phyloP scores from a whole-genome alignment of 2,888 invertebrate species.

The Diadromus collaris region DNA sequence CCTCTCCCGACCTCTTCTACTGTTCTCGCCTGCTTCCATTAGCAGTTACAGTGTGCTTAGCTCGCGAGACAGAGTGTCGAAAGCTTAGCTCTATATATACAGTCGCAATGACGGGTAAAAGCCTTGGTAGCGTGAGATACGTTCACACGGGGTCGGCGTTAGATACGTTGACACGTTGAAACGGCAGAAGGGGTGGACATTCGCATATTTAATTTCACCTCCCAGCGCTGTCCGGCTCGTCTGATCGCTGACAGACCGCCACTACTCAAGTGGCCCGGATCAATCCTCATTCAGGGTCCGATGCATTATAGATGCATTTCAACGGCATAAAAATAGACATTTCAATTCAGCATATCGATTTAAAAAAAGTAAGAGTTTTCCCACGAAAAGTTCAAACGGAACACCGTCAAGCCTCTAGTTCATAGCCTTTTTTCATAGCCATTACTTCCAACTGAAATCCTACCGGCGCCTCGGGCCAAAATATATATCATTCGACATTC shows the following conservation, averaged over 20 bases:
- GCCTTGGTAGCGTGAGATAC: constrained; percentile 29
- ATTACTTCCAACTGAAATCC: background rate
- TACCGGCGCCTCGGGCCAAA: background rate
- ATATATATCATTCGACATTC: constrained; percentile 16
- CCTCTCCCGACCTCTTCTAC: constrained; percentile 27
- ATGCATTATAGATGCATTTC: constrained; percentile 4
- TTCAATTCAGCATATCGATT: background rate
- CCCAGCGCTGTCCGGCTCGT: background rate
- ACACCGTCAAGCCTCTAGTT: background rate
- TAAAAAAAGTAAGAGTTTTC: background rate
- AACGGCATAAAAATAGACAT: constrained; percentile 1
- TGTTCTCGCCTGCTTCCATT: constrained; percentile 56
- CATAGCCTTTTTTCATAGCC: background rate
- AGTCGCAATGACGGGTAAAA: constrained; percentile 27
- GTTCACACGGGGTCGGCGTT: constrained; percentile 25
- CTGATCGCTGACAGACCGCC: constrained; percentile 26
- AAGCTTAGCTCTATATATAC: constrained; percentile 22
- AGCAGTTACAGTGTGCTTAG: constrained; percentile 58
- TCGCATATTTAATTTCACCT: constrained; percentile 35
- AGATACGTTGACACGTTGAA: constrained; percentile 12
- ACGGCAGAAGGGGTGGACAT: background rate
- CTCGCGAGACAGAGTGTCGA: constrained; percentile 54
- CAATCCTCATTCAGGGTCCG: constrained; percentile 1
- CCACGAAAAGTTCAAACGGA: background rate
- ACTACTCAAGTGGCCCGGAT: constrained; percentile 22